A percentile compares a stretch with the other conserved stretches of the same genome.
Conservation (phyloP, 1,140 invertebrate species). For the Anastrepha ludens region DNA sequence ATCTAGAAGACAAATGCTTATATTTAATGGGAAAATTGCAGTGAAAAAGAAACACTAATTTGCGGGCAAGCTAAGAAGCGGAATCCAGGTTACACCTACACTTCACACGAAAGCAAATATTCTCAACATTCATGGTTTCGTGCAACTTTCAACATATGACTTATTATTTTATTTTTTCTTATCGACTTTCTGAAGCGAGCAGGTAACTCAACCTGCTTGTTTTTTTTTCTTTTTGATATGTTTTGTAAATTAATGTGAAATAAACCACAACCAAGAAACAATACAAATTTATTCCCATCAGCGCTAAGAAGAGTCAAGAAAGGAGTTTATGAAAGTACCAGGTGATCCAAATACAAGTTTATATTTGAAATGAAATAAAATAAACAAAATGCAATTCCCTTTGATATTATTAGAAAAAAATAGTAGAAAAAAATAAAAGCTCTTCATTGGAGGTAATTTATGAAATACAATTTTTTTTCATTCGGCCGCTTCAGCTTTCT, state of each 20-base stretch:
- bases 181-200: neutral
- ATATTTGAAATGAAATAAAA: no score
- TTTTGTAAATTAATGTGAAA: neutral
- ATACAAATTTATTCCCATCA: neutral
- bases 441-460: no score
- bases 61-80: neutral
- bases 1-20: neutral
- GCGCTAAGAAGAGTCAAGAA: neutral
- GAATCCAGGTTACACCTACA: neutral
- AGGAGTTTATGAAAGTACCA: neutral
- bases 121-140: neutral
- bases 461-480: no score
- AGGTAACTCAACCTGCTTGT: neutral
- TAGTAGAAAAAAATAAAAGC: no score
- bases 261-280: neutral
- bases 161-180: neutral
- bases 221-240: neutral
- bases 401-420: no score
- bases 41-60: neutral
- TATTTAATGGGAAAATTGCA: constrained; percentile 16
- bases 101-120: neutral
- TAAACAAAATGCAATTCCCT: no score
- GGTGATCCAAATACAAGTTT: no score
- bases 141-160: constrained; percentile 4
- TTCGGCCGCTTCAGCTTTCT: no score